These are phyloP conservation scores for Ariopsis seemanni DNA, from an alignment of 2,113 vertebrate genomes.

Conservation along the genomic window DNA sequence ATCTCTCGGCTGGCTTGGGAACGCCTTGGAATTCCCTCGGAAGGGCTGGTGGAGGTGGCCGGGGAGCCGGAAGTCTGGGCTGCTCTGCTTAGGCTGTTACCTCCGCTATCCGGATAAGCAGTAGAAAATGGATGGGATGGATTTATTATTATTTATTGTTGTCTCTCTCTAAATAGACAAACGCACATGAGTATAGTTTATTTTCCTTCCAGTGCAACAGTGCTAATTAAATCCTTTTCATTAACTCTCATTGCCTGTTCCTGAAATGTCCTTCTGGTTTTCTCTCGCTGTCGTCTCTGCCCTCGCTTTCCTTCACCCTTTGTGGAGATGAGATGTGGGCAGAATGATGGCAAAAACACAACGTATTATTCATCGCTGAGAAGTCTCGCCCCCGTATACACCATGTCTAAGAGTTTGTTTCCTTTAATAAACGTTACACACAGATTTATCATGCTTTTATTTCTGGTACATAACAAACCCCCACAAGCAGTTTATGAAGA, in stretches of 20 bases:
- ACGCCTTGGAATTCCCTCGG: no score
- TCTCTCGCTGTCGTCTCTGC: background rate
- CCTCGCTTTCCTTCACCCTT: background rate
- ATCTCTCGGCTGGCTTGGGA: no score
- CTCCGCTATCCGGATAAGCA: no score
- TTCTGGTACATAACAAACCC: conserved; percentile 20
- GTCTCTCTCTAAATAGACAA: background rate
- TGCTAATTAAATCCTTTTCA: conserved; percentile 8
- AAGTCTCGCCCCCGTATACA: background rate
- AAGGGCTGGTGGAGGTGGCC: no score
- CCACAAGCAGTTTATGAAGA: background rate
- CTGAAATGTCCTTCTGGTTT: conserved; percentile 21
- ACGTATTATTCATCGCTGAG: background rate
- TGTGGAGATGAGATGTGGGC: background rate
- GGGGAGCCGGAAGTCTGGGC: no score
- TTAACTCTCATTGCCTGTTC: background rate
- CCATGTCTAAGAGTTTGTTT: background rate
- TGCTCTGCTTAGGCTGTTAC: no score
- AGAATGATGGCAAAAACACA: background rate
- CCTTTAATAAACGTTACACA: background rate
- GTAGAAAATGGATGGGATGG: no score
- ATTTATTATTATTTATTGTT: background rate
- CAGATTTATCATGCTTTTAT: conserved; percentile 28
- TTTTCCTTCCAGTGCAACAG: background rate
- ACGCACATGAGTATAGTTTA: background rate